Conservation (phyloP, 2,888 invertebrate genomes). For the Microdon myrmicae region DNA sequence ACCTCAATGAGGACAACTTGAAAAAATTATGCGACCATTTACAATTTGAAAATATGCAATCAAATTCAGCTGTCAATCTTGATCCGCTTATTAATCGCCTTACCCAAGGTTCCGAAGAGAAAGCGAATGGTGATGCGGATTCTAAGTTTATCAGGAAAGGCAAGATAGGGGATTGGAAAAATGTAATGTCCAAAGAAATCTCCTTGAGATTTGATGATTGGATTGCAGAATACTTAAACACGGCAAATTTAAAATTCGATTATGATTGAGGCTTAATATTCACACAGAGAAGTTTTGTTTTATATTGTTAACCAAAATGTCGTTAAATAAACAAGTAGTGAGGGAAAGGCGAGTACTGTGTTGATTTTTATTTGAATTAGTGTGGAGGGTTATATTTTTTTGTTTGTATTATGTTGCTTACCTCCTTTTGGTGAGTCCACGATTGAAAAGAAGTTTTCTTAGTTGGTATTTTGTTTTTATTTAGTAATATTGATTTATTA, state of each 20-base stretch:
- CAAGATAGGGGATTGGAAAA: slow-evolving; percentile 80
- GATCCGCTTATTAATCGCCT: slow-evolving; percentile 70
- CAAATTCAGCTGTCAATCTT: slow-evolving; percentile 81
- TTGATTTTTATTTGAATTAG: too few relatives aligned
- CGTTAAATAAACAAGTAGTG: too few relatives aligned
- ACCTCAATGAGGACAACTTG: slow-evolving; percentile 74
- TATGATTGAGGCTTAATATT: slow-evolving; percentile 65
- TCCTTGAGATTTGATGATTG: slow-evolving; percentile 78
- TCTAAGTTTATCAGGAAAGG: slow-evolving; percentile 81
- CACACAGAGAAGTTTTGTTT: too few relatives aligned
- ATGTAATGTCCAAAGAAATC: slow-evolving; percentile 79
- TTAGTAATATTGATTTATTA: too few relatives aligned
- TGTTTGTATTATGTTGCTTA: too few relatives aligned
- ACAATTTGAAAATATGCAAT: slow-evolving; percentile 83
- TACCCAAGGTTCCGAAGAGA: slow-evolving; percentile 22
- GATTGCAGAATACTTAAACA: slow-evolving; percentile 72
- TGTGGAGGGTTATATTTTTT: too few relatives aligned
- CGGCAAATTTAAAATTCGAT: slow-evolving; percentile 73
- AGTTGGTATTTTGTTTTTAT: too few relatives aligned
- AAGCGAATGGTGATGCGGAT: slow-evolving; percentile 60
- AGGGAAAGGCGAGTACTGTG: too few relatives aligned
- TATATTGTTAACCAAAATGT: too few relatives aligned
- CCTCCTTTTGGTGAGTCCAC: too few relatives aligned
- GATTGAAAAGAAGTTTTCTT: too few relatives aligned
- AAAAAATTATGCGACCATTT: slow-evolving; percentile 77